Evolutionary conservation across 2,113 vertebrate genomes (phyloP), one percentile per base, ranked within the genome.

Genomic region (Colaptes auratus): DNA sequence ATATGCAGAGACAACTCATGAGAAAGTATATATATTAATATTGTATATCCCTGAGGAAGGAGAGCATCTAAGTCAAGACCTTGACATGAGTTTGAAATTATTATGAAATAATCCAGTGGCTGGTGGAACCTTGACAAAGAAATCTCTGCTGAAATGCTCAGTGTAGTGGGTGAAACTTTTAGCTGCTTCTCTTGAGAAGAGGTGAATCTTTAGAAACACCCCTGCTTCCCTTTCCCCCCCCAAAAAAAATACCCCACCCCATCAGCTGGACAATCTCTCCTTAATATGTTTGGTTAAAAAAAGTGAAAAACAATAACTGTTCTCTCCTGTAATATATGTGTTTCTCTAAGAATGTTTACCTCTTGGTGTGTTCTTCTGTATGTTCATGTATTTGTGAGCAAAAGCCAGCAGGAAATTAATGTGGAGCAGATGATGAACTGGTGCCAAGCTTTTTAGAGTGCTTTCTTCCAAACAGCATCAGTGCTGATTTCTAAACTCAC

Each of bases 401-500:
- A 59, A 89, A 88, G 9, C 9, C 75, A 86, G 52, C 39, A 11
- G 28, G 67, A 59, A 23, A 16, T 55, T 39, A 83, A 82, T 42
- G 67, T 17, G 4, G n/a, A 85, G 25, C 16, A 65, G 74, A 69
- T 44, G 39, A 89, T 71, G 27, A 83, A 72, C 76, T 83, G 65
- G 30, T 83, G 84, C 24, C 27, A 59, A 63, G 24, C 9, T 76
- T 53, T 71, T 91, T 30, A 25, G 42, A 80, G 52, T 31, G 25
- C 24, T 83, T 74, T 92, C 23, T 15, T 84, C 70, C 75, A 46
- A 35, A n/a, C 52, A 80, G 14, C 52, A 59, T 31, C 79, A 53
- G 48, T 55, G 36, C 50, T 88, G 85, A 69, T 63, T 95, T 87
- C 39, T 82, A 35, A 80, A 79, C 69, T 76, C 56, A 33, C 67